Conservation (phyloP, 2,888 invertebrate species). For the Alcis repandata region DNA sequence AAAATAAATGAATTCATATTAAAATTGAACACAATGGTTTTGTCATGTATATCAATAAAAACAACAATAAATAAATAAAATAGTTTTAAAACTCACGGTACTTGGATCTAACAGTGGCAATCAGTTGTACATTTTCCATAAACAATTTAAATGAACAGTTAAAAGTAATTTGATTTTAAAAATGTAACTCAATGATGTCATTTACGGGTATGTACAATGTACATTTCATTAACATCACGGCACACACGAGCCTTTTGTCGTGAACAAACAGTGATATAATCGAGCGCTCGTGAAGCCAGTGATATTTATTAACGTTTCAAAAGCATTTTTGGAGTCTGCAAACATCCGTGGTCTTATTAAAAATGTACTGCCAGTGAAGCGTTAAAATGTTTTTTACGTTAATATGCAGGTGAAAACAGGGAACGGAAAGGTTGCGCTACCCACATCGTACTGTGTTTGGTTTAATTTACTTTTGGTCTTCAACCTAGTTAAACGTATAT, state of each 20-base stretch:
- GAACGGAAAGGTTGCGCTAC: background rate
- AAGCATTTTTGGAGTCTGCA: slow-evolving; percentile 15
- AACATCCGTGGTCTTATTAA: slow-evolving; percentile 24
- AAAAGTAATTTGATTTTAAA: background rate
- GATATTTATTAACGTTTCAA: slow-evolving; percentile 15
- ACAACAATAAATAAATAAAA: too few relatives aligned
- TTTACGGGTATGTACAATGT: background rate
- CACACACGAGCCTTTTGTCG: slow-evolving; percentile 3
- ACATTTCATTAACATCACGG: slow-evolving; percentile 13
- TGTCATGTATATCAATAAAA: too few relatives aligned
- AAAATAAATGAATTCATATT: too few relatives aligned
- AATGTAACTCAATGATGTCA: background rate
- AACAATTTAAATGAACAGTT: too few relatives aligned
- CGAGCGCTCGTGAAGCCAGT: slow-evolving; percentile 7
- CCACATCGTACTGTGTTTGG: too few relatives aligned
- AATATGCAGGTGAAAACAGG: background rate
- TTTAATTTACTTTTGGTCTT: too few relatives aligned
- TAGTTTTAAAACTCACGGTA: too few relatives aligned
- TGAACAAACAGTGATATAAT: slow-evolving; percentile 29
- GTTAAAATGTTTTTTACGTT: slow-evolving; percentile 1
- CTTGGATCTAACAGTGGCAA: too few relatives aligned
- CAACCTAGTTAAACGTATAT: too few relatives aligned
- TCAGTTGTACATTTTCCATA: too few relatives aligned
- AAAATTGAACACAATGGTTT: too few relatives aligned
- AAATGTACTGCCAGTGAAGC: slow-evolving; percentile 20